Conservation (phyloP, 2,888 invertebrate species). For the Deroplatys truncata region DNA sequence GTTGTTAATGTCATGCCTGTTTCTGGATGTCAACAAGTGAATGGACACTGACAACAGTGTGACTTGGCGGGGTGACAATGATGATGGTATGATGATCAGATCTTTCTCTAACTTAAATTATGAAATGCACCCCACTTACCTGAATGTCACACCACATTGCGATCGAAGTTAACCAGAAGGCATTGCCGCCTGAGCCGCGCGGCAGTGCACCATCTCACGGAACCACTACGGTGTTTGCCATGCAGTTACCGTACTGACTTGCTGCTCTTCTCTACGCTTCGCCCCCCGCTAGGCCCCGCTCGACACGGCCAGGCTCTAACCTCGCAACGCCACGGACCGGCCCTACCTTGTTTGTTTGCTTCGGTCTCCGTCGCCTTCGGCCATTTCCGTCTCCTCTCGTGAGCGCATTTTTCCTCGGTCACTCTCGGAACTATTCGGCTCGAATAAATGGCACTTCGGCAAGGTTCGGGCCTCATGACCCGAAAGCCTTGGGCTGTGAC, state of each 20-base stretch:
- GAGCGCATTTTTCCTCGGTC: constrained; percentile 5
- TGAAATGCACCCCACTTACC: constrained; percentile 10
- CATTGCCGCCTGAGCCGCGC: constrained; percentile 18
- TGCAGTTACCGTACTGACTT: constrained; percentile 26
- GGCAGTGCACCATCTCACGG: constrained; percentile 21
- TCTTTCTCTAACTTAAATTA: no score
- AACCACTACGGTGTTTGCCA: constrained; percentile 18
- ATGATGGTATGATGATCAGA: no score
- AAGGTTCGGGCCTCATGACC: constrained; percentile 32
- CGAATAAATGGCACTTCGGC: constrained; percentile 26
- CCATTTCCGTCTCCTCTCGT: constrained; percentile 16
- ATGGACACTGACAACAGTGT: background rate
- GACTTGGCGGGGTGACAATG: no score
- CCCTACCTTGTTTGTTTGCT: constrained; percentile 18
- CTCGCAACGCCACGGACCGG: background rate
- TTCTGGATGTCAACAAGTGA: background rate
- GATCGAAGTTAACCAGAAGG: constrained; percentile 24
- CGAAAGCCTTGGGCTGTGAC: constrained; percentile 35
- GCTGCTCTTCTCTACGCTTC: constrained; percentile 17
- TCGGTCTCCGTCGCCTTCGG: constrained; percentile 10
- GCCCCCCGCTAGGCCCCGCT: constrained; percentile 16
- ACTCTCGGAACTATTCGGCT: constrained; percentile 3
- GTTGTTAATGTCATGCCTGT: background rate
- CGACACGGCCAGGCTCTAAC: constrained; percentile 21
- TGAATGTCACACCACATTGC: constrained; percentile 28